These are phyloP conservation scores for Syngnathus rostellatus DNA, from an alignment of 2,797 vertebrate species.

Conservation along the genomic window DNA sequence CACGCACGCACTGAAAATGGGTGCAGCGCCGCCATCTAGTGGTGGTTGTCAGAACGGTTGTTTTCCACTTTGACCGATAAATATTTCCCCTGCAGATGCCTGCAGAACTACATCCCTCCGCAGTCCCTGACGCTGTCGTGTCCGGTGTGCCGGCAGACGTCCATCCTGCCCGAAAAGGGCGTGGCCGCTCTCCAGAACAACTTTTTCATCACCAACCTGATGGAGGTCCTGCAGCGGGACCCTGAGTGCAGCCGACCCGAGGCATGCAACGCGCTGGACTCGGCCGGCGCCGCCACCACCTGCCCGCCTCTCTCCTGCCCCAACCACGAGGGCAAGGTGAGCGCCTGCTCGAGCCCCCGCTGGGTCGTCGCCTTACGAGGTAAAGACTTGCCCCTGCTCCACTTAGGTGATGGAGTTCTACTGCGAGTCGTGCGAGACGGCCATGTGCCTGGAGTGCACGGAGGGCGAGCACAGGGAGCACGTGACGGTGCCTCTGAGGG, in stretches of 20 bases:
- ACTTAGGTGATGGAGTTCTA: conserved; percentile 93
- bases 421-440: conserved; percentile 91
- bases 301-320: conserved; percentile 87
- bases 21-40: too few relatives aligned
- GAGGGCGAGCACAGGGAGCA: conserved; percentile 90
- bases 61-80: background rate
- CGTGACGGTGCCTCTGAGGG: conserved; percentile 81
- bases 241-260: conserved; percentile 74
- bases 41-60: too few relatives aligned
- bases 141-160: conserved; percentile 92
- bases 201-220: conserved; percentile 94
- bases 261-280: conserved; percentile 70
- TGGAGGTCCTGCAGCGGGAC: conserved; percentile 89
- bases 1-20: too few relatives aligned
- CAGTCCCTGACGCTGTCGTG: conserved; percentile 94
- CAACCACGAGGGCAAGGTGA: conserved; percentile 93
- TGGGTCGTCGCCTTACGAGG: too few relatives aligned
- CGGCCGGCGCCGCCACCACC: conserved; percentile 73
- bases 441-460: conserved; percentile 90
- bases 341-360: background rate
- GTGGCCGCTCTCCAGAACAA: conserved; percentile 91
- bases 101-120: conserved; percentile 94
- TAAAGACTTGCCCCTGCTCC: conserved; percentile 14
- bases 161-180: conserved; percentile 89
- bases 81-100: conserved; percentile 68